Percentiles rank a stretch among this genome's conserved stretches.
phyloP scores from a whole-genome alignment of 2,797 vertebrate species.

The Muscicapa comitata region DNA sequence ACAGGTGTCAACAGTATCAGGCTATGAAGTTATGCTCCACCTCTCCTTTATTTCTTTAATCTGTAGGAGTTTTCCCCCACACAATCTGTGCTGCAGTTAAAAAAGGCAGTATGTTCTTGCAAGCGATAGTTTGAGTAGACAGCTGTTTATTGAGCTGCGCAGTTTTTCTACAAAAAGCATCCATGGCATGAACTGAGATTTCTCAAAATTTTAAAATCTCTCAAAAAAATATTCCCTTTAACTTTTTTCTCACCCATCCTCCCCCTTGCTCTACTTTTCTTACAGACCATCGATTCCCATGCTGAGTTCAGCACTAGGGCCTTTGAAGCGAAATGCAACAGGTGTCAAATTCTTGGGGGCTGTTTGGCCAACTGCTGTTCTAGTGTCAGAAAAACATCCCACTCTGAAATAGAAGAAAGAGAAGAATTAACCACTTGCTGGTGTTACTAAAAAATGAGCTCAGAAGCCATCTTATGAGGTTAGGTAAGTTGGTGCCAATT shows the following conservation, averaged over 20 bases:
- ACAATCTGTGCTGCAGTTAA: constrained; percentile 44
- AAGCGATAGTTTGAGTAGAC: constrained; percentile 7
- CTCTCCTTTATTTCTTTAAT: constrained; percentile 36
- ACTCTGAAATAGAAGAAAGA: not conserved
- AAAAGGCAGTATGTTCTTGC: constrained; percentile 6
- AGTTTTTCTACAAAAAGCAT: not conserved
- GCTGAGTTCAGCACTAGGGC: not conserved
- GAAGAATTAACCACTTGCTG: not conserved
- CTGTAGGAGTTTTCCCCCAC: constrained; percentile 27
- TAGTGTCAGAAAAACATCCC: not conserved
- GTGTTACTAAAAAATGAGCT: not conserved
- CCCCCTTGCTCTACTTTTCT: not conserved
- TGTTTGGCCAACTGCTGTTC: not conserved
- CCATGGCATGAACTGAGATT: not conserved
- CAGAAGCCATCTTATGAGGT: not conserved
- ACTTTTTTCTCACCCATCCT: not conserved
- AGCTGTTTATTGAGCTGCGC: not conserved
- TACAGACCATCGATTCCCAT: not conserved
- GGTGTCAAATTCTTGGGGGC: not conserved
- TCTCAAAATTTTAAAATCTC: not conserved
- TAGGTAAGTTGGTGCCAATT: not conserved
- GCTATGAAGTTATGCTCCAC: not conserved
- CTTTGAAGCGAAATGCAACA: not conserved
- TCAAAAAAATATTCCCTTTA: not conserved
- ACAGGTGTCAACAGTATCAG: not conserved